These are phyloP conservation scores for Trachythela sp. DNA, from an alignment of 64 coral and sea anemone species.

Conservation along the genomic window DNA sequence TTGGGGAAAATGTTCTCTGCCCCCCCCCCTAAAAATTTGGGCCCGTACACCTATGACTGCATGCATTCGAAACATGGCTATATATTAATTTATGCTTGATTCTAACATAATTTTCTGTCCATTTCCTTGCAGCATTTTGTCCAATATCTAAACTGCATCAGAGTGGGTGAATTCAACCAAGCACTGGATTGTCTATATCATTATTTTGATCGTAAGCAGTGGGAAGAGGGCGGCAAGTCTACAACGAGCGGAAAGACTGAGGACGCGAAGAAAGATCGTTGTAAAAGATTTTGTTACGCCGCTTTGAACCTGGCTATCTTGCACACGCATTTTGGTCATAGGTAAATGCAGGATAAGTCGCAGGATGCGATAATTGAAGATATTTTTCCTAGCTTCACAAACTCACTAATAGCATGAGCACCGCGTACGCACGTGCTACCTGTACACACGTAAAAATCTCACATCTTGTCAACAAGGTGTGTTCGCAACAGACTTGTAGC, in stretches of 20 bases:
- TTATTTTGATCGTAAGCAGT: conserved; percentile 90
- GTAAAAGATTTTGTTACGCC: conserved; percentile 91
- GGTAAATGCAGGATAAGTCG: conserved; percentile 27
- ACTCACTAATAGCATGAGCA: too few relatives aligned
- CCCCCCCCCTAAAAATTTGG: too few relatives aligned
- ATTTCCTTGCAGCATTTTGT: conserved; percentile 61
- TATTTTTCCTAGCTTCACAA: not conserved
- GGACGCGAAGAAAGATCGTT: conserved; percentile 68
- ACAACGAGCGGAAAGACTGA: conserved; percentile 23
- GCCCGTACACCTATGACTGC: too few relatives aligned
- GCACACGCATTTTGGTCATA: conserved; percentile 83
- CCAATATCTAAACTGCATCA: conserved; percentile 71
- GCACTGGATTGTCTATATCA: conserved; percentile 85
- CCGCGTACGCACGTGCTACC: too few relatives aligned
- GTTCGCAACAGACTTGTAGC: too few relatives aligned
- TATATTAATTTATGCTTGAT: too few relatives aligned
- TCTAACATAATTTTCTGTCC: not conserved
- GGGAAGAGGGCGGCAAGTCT: conserved; percentile 34
- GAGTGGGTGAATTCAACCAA: conserved; percentile 63
- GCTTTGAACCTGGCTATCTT: conserved; percentile 82
- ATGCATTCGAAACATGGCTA: too few relatives aligned
- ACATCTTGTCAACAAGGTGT: too few relatives aligned
- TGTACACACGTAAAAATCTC: too few relatives aligned
- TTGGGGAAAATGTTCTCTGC: too few relatives aligned
- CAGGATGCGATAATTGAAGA: too few relatives aligned